These are phyloP conservation scores for Bombyx huttoni DNA, from an alignment of 2,888 invertebrate species.

Conservation along the genomic window DNA sequence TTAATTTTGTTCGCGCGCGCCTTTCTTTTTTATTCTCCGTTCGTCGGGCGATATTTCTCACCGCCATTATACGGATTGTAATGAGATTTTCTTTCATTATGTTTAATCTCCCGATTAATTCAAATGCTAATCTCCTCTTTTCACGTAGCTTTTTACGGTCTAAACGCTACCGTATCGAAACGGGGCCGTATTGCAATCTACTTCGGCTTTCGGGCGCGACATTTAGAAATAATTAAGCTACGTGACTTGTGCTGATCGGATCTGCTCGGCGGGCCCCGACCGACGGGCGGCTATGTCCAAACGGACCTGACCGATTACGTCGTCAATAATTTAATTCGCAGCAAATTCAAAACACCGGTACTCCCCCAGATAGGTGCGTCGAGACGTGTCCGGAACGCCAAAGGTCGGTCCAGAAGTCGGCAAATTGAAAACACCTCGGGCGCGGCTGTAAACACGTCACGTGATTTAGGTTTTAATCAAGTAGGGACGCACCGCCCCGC, in stretches of 20 bases:
- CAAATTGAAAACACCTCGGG: conserved; percentile 73
- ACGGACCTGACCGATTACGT: conserved; percentile 50
- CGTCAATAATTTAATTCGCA: conserved; percentile 71
- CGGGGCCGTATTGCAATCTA: conserved; percentile 35
- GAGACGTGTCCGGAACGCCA: conserved; percentile 67
- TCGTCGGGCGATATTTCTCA: conserved; percentile 58
- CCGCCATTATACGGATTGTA: conserved; percentile 66
- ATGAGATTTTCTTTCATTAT: conserved; percentile 74
- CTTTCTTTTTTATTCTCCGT: conserved; percentile 58
- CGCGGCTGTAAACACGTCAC: conserved; percentile 72
- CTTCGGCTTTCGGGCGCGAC: conserved; percentile 42
- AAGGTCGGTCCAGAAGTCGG: conserved; percentile 59
- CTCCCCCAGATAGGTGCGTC: conserved; percentile 61
- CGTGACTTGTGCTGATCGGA: conserved; percentile 37
- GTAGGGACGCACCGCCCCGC: conserved; percentile 64
- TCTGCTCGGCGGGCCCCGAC: conserved; percentile 9
- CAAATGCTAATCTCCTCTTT: conserved; percentile 69
- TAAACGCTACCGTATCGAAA: conserved; percentile 48
- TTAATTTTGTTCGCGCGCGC: conserved; percentile 67
- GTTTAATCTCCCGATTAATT: conserved; percentile 73
- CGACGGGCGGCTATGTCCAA: conserved; percentile 21
- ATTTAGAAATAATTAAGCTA: conserved; percentile 63
- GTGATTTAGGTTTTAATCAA: conserved; percentile 74
- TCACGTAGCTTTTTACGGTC: conserved; percentile 57
- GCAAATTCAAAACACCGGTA: conserved; percentile 65